Evolutionary conservation across 2,113 vertebrate genomes (phyloP).

Genomic region (Pelusios castaneus): DNA sequence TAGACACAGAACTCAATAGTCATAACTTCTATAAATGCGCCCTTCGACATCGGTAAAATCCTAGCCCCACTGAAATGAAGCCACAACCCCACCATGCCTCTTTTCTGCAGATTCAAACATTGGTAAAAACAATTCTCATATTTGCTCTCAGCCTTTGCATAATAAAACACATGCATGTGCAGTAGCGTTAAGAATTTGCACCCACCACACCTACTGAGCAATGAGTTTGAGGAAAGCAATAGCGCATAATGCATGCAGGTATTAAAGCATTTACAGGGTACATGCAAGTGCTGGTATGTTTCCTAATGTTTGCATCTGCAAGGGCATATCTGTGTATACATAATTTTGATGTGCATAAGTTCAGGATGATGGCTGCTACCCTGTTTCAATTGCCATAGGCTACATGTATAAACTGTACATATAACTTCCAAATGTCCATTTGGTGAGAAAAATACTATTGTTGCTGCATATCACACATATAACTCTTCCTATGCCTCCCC

Average conservation of each 20-base stretch:
- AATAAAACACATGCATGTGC: background rate
- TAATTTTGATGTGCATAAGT: background rate
- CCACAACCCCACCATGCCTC: background rate
- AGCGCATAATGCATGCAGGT: background rate
- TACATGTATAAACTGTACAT: background rate
- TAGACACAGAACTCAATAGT: background rate
- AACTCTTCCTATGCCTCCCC: constrained; percentile 18
- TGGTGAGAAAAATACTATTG: constrained; percentile 41
- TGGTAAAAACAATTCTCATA: background rate
- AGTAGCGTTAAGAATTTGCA: background rate
- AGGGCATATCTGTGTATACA: background rate
- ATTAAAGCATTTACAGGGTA: background rate
- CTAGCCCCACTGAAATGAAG: background rate
- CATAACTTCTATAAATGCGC: background rate
- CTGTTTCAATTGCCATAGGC: background rate
- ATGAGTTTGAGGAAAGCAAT: background rate
- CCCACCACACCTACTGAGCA: background rate
- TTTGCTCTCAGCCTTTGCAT: background rate
- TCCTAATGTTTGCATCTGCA: background rate
- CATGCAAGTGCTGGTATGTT: fast-evolving
- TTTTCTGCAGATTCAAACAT: background rate
- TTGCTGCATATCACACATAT: background rate
- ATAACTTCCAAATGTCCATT: constrained; percentile 32
- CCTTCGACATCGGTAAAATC: background rate
- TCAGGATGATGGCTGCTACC: background rate